Base-by-base conservation (phyloP, 2,888 invertebrate genomes). In the Anagyrus pseudococci region DNA sequence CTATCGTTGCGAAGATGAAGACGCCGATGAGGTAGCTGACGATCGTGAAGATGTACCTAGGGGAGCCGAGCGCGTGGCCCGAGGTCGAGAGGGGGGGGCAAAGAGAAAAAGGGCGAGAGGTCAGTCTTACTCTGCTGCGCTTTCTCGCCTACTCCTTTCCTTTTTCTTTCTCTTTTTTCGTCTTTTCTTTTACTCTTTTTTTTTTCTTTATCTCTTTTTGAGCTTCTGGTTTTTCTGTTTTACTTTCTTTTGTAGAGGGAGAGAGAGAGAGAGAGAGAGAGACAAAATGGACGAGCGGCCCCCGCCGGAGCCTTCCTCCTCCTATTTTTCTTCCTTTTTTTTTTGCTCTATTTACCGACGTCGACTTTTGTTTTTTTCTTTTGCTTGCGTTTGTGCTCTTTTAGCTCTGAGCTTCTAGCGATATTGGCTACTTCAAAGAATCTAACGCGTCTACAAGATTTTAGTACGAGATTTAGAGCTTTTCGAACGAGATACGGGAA, bases 1-100 rank as follows among this genome's bases (percentile, higher is more conserved):
- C 96, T 78, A 97, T 97, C 56, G 96, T 97, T 60, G 97, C 96
- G 83, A 97, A 97, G 82, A 97, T 95, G 85, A 97, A 97, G 70
- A 97, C 96, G 71, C 96, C 97, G 78, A 97, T 96, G 78, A 97
- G 86, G 84, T 97, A 97, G 83, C 96, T 96, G 77, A 94, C 92
- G 79, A 97, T 97, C 70, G 96, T 97, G 84, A 97, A 97, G 79
- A 96, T 87, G 83, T 96, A 97, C 85, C 97, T 97, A 87, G 60
- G 86, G 85, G 71, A 41, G n/a, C n/a, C n/a, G 29, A 29, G 29
- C 29, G 29, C 47, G 46, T 47, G 6, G 41, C 15, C 15, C 33
- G 13, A 33, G n/a, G 41, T 41, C 41, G 41, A 4, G 15, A 19
- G 17, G 20, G 10, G 17, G 58, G 52, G 74, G 70, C 67, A 73